Percentiles rank a stretch among this genome's conserved stretches.
Evolutionary conservation across 2,797 vertebrate species (phyloP).

Genomic region (Platalea minor): DNA sequence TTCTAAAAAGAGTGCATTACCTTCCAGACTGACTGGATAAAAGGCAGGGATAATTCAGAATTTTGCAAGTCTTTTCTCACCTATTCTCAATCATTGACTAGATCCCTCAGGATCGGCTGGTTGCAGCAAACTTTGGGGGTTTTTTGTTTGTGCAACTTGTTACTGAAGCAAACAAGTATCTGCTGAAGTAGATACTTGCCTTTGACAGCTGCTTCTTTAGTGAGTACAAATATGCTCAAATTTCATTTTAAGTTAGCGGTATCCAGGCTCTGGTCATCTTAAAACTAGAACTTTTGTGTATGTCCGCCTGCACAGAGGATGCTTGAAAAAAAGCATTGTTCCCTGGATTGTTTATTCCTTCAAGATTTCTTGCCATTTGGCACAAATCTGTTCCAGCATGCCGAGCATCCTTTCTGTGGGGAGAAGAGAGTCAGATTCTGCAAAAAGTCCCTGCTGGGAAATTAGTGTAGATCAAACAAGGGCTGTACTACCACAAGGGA

Average conservation of each 20-base stretch:
- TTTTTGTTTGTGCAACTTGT: background rate
- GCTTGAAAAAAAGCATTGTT: background rate
- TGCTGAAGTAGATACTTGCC: background rate
- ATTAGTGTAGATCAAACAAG: background rate
- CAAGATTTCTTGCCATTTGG: background rate
- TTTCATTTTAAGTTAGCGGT: background rate
- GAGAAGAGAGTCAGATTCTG: background rate
- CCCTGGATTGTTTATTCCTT: background rate
- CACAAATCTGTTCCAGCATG: background rate
- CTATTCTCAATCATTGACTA: background rate
- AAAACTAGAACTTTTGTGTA: background rate
- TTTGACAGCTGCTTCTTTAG: background rate
- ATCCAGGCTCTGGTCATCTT: background rate
- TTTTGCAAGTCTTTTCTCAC: background rate
- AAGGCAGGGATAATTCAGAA: background rate
- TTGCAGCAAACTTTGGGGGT: accelerated
- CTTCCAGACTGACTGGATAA: background rate
- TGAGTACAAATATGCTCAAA: background rate
- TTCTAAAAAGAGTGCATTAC: background rate
- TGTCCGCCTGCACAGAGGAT: background rate
- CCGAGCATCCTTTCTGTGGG: background rate
- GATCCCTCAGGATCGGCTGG: background rate
- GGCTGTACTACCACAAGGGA: background rate
- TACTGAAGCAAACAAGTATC: background rate
- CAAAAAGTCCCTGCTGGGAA: background rate